Conservation (phyloP, 1,140 invertebrate genomes). For the Apis dorsata region DNA sequence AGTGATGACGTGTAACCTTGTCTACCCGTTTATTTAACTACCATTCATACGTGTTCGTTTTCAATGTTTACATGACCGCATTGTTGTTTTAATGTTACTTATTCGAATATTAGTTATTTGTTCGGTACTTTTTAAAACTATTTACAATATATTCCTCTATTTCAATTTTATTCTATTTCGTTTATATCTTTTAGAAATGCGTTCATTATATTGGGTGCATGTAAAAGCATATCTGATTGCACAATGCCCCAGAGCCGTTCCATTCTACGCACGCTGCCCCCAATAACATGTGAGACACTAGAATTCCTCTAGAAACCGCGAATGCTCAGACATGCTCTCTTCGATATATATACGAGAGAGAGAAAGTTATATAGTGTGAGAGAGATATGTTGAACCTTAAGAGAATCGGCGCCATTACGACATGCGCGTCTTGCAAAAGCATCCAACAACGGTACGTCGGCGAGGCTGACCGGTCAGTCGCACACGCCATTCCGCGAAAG, state of each 20-base stretch:
- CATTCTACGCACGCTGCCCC: slow-evolving; percentile 37
- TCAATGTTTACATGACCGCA: background rate
- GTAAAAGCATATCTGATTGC: slow-evolving; percentile 26
- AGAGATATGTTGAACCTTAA: slow-evolving; percentile 55
- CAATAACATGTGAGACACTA: slow-evolving; percentile 40
- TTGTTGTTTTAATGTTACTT: background rate
- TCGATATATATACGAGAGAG: slow-evolving; percentile 15
- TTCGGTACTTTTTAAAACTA: background rate
- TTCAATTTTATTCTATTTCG: background rate
- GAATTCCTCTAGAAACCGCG: slow-evolving; percentile 48
- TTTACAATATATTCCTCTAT: too few species aligned
- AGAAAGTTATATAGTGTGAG: slow-evolving; percentile 17
- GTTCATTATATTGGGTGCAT: background rate
- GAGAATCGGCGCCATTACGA: slow-evolving; percentile 71
- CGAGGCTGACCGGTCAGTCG: slow-evolving; percentile 67
- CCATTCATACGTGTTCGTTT: background rate
- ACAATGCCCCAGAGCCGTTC: slow-evolving; percentile 42
- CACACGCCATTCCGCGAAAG: slow-evolving; percentile 63
- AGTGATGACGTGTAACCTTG: slow-evolving; percentile 48
- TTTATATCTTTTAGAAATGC: background rate
- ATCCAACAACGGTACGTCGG: slow-evolving; percentile 57
- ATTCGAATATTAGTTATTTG: background rate
- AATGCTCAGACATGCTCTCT: slow-evolving; percentile 35
- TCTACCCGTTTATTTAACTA: slow-evolving; percentile 1
- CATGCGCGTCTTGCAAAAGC: slow-evolving; percentile 71